phyloP scores from a whole-genome alignment of 2,113 vertebrate genomes.

The Fukomys damarensis region DNA sequence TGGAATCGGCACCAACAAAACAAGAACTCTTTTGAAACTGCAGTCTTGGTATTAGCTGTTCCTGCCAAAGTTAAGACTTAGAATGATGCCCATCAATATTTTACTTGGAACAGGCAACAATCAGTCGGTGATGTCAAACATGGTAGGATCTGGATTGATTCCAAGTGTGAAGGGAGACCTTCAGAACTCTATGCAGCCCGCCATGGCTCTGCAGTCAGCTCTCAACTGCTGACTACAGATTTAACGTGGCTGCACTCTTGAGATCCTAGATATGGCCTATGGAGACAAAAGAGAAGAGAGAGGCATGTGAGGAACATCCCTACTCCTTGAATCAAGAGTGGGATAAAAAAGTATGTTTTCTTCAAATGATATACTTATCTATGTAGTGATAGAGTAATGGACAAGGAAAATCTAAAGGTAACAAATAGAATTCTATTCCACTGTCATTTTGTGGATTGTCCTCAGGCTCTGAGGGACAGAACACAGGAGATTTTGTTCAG shows the following conservation, averaged over 20 bases:
- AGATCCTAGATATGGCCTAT: background rate
- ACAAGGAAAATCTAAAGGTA: background rate
- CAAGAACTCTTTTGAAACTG: background rate
- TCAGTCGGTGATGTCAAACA: background rate
- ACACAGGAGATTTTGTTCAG: background rate
- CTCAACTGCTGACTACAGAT: background rate
- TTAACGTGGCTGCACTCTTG: background rate
- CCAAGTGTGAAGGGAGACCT: background rate
- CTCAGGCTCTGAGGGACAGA: background rate
- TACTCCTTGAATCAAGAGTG: background rate
- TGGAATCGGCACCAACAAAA: background rate
- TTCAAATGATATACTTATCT: background rate
- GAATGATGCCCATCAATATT: background rate
- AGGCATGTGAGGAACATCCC: background rate
- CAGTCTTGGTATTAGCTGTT: background rate
- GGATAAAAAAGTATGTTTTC: background rate
- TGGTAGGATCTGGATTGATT: background rate
- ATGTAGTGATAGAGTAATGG: background rate
- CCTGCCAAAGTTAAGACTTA: background rate
- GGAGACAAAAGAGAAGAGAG: background rate
- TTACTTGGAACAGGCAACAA: background rate
- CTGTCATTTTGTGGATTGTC: background rate
- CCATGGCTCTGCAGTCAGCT: background rate
- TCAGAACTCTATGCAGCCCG: background rate
- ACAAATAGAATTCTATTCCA: background rate